phyloP scores from a whole-genome alignment of 2,797 vertebrate species.

The Aphelocoma californica region DNA sequence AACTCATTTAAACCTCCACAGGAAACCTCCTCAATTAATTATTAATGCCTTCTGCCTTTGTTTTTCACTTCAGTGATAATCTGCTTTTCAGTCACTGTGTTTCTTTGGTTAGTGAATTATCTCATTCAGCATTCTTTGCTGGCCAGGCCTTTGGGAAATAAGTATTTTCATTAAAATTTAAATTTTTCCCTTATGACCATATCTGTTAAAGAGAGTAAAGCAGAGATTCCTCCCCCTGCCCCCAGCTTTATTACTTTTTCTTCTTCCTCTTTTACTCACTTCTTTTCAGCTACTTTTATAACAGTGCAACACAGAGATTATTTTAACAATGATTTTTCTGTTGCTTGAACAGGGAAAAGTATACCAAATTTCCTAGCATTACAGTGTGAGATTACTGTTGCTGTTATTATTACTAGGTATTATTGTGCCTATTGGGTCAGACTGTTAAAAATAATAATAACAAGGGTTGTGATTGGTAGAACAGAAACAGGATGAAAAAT shows the following conservation, averaged over 20 bases:
- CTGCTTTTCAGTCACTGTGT: conserved; percentile 39
- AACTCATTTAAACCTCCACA: conserved; percentile 65
- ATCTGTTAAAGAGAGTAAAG: conserved; percentile 27
- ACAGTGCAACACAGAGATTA: background rate
- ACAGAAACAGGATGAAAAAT: background rate
- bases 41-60: conserved; percentile 78
- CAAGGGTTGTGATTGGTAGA: background rate
- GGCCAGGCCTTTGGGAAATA: conserved; percentile 58
- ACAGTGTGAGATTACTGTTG: background rate
- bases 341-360: background rate
- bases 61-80: conserved; percentile 75
- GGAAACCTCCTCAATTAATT: conserved; percentile 76
- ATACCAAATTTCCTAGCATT: background rate
- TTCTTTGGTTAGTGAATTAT: conserved; percentile 48
- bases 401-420: background rate
- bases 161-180: conserved; percentile 72
- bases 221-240: background rate
- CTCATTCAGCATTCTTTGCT: conserved; percentile 62
- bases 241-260: background rate
- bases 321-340: background rate
- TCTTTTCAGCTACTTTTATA: background rate
- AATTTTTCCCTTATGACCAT: conserved; percentile 31
- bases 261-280: background rate
- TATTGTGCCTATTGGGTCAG: background rate
- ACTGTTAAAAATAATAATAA: background rate